Evolutionary conservation across 2,797 vertebrate genomes (phyloP).

Genomic region (Oryzias dopingdopingensis): DNA sequence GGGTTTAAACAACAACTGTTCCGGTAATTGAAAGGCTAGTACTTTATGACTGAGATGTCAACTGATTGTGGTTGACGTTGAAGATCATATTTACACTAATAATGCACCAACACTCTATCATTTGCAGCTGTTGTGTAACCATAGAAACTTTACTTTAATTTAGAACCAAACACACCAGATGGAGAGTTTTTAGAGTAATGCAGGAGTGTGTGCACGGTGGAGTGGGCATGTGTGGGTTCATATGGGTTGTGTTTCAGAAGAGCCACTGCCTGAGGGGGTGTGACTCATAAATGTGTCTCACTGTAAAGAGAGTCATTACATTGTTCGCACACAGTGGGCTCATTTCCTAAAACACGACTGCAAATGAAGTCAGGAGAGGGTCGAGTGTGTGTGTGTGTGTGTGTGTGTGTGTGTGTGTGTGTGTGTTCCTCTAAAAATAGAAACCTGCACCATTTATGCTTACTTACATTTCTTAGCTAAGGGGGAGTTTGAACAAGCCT

Average conservation of each 20-base stretch:
- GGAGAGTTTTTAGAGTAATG: constrained; percentile 34
- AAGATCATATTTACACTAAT: background rate
- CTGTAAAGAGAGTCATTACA: constrained; percentile 74
- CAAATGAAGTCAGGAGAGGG: constrained; percentile 65
- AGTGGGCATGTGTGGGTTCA: constrained; percentile 29
- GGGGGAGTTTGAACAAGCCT: constrained; percentile 38
- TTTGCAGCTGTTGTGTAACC: constrained; percentile 28
- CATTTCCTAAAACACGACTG: constrained; percentile 76
- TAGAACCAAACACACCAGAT: constrained; percentile 14
- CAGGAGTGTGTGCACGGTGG: constrained; percentile 12
- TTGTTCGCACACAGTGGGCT: constrained; percentile 70
- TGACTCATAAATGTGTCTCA: constrained; percentile 73
- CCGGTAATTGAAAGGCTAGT: background rate
- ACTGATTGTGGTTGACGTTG: background rate
- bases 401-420: background rate
- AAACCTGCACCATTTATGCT: constrained; percentile 43
- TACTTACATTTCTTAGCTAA: constrained; percentile 57
- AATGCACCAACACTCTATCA: constrained; percentile 17
- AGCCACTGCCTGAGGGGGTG: constrained; percentile 59
- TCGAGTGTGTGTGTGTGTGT: background rate
- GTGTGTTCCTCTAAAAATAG: constrained; percentile 62
- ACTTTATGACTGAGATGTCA: too few relatives aligned
- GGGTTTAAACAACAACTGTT: background rate
- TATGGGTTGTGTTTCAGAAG: constrained; percentile 23
- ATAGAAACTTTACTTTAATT: constrained; percentile 34